Percentiles rank a stretch among this genome's conserved stretches.
Conservation (phyloP, 1,140 invertebrate species). For the Acromyrmex charruanus region DNA sequence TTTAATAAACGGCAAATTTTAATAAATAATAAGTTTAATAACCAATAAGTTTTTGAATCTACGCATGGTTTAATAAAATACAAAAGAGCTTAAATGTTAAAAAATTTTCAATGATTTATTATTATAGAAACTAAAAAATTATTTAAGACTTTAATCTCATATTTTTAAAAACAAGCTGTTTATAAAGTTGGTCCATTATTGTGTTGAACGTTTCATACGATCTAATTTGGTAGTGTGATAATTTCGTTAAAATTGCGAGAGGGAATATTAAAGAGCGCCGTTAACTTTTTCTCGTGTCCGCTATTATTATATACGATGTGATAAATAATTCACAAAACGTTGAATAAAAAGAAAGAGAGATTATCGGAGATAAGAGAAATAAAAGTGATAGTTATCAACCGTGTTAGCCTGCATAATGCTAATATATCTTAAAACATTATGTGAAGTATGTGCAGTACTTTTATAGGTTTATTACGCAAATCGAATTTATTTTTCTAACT, state of each 20-base stretch:
- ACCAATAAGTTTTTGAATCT: neutral
- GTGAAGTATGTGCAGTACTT: neutral
- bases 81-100: neutral
- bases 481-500: neutral
- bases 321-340: constrained; percentile 21
- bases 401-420: neutral
- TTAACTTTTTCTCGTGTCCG: neutral
- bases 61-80: neutral
- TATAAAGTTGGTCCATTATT: neutral
- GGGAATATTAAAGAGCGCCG: neutral
- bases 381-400: neutral
- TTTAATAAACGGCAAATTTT: neutral
- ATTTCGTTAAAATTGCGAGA: neutral
- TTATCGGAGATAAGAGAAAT: neutral
- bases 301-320: constrained; percentile 16
- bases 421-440: neutral
- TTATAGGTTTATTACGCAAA: neutral
- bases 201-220: neutral
- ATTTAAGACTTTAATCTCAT: neutral
- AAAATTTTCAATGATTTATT: neutral
- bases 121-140: neutral
- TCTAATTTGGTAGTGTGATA: neutral
- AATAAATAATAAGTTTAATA: neutral
- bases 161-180: constrained; percentile 2
- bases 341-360: constrained; percentile 12